Conservation (phyloP, 1,140 invertebrate genomes). For the Lepidurus packardi region DNA sequence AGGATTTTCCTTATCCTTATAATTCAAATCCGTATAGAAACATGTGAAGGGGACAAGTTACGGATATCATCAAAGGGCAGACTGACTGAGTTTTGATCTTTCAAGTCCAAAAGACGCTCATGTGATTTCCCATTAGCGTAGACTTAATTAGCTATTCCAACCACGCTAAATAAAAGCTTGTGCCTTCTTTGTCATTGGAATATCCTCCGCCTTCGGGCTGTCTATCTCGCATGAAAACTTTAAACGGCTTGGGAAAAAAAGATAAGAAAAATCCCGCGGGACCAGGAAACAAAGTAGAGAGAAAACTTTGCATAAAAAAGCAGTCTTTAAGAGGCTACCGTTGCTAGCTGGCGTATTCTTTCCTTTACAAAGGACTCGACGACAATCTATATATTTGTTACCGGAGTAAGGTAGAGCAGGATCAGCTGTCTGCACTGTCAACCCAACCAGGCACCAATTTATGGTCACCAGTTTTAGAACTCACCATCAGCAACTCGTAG, state of each 20-base stretch:
- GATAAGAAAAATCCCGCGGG: background rate
- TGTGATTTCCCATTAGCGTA: background rate
- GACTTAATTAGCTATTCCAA: background rate
- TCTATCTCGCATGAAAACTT: background rate
- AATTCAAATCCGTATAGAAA: too few relatives aligned
- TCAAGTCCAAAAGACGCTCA: background rate
- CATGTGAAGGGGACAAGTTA: too few relatives aligned
- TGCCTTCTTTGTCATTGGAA: background rate
- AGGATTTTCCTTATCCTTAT: too few relatives aligned
- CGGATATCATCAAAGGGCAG: too few relatives aligned
- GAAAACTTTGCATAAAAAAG: background rate
- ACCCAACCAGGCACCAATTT: constrained; percentile 21
- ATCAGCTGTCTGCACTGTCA: constrained; percentile 20
- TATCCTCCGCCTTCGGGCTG: background rate
- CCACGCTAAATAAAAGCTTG: background rate
- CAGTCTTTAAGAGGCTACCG: constrained; percentile 9
- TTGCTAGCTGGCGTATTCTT: background rate
- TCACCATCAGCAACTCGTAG: constrained; percentile 2
- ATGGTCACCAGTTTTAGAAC: background rate
- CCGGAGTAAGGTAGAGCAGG: background rate
- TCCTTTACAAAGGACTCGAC: background rate
- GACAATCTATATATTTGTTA: constrained; percentile 8
- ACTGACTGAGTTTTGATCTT: background rate
- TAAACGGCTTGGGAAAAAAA: background rate
- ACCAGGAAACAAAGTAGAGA: background rate